These are phyloP conservation scores for Nesoenas mayeri DNA, from an alignment of 2,113 vertebrate species.

Conservation along the genomic window DNA sequence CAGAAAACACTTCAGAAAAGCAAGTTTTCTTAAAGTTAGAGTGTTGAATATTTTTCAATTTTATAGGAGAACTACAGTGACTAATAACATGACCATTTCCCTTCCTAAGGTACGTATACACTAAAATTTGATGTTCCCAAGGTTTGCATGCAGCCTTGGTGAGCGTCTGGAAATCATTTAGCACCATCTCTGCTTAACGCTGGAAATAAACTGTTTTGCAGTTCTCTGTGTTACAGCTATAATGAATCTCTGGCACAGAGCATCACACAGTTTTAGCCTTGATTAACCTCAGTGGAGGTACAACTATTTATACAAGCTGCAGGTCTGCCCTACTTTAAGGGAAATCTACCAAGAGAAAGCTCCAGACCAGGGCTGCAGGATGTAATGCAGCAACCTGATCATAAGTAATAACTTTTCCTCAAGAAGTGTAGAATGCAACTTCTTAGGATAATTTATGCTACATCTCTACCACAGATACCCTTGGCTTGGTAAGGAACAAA, in stretches of 20 bases:
- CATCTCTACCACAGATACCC: neutral
- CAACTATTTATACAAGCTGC: neutral
- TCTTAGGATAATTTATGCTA: neutral
- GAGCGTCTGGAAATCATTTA: fast-evolving
- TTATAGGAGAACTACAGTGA: neutral
- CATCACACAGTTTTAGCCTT: neutral
- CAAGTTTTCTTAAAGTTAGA: neutral
- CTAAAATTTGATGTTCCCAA: neutral
- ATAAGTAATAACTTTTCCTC: neutral
- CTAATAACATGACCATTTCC: neutral
- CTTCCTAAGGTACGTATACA: neutral
- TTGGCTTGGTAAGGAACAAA: neutral
- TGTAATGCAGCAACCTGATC: neutral
- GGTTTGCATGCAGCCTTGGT: neutral
- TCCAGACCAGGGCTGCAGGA: neutral
- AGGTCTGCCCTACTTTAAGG: neutral
- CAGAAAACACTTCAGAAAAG: neutral
- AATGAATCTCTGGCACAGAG: neutral
- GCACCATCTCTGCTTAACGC: neutral
- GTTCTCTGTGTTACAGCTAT: neutral
- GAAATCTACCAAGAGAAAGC: neutral
- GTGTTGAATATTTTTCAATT: conserved; percentile 33
- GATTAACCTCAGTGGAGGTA: fast-evolving
- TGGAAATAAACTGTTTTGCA: neutral
- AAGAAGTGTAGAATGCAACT: neutral